Base-by-base conservation (phyloP, 2,113 vertebrate genomes). In the Brachypteracias leptosomus region DNA sequence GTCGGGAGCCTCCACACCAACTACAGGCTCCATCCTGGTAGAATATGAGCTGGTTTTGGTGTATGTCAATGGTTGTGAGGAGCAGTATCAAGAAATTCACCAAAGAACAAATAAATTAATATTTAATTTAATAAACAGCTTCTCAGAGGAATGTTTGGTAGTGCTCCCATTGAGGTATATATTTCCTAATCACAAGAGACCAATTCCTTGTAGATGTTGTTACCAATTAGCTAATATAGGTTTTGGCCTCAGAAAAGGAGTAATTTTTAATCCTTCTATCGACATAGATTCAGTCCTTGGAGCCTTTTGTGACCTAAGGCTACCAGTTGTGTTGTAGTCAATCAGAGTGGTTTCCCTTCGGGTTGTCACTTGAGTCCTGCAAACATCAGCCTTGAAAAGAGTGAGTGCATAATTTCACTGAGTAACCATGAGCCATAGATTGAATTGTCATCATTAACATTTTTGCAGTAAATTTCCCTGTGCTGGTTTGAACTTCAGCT, bases 401-500 rank as follows among this genome's bases (percentile, higher is more conserved):
- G 17, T 33, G 29, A 92, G 68, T 88, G 68, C 68, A 78, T 85
- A 84, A 84, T 92, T 93, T 75, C 57, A 68, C 44, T 65, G 63
- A 81, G 51, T 63, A 89, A 63, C 83, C 52, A n/a, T 0, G 7
- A 96, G 35, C 72, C 40, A 61, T 86, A 40, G 82, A 84, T 72
- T 75, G 63, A 86, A 75, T 81, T 96, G 65, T 87, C 83, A 78
- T 84, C 52, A 78, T 90, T 90, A 94, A 75, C 57, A 74, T 78
- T 90, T 93, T 84, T 86, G 35, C 76, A 85, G 57, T 85, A 84
- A 81, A 92, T 92, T 92, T 94, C 40, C 65, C 54, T 58, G 59
- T 54, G 49, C 28, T 90, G 25, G 35, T 93, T 96, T 95, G 61
- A 93, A 93, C 65, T 94, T 92, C 36, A 81, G 28, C 52, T 94